Base-by-base conservation (phyloP, 2,113 vertebrate species). In the Brachyistius frenatus region DNA sequence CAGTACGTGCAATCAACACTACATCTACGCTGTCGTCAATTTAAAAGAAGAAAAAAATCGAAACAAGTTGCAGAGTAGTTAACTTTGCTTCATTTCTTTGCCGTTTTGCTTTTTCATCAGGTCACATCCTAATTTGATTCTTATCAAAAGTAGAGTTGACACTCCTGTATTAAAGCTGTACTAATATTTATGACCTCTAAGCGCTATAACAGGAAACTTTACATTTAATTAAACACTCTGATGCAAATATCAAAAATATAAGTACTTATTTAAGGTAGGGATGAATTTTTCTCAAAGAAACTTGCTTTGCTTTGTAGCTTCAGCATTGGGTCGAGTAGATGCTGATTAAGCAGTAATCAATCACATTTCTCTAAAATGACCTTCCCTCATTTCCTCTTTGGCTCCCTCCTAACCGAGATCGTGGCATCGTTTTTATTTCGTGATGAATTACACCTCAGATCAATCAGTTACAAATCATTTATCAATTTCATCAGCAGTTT, bases 401-500 rank as follows among this genome's bases (percentile, higher is more conserved):
- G 11, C 23, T 23, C 23, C 35, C 30, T 44, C 41, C 41, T 44
- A 13, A 2, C 10, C 13, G 41, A 44, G 41, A 44, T 44, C 39
- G 10, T 2, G 10, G 39, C 39, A 41, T 41, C 39, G 11, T 57
- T 37, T 66, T 23, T 23, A 23, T 23, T 23, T 23, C 23, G 10
- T 39, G 4, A 36, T 47, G 1, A 76, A 66, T 13, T n/a, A 64
- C 32, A 1, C 0, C 62, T 15, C 2, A 52, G 4, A 61, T 11
- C 36, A 50, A 60, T n/a, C 2, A 60, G 16, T 39, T 10, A 31
- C 62, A 33, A n/a, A 44, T 55, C 15, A 87, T 56, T 50, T 37
- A 63, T 74, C n/a, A 60, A 32, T 86, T 77, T 84, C 14, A 46
- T 87, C 80, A 14, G 47, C n/a, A 5, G 9, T 78, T 78, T 88